phyloP scores from a whole-genome alignment of 2,113 vertebrate species.

The Peucedramus taeniatus region DNA sequence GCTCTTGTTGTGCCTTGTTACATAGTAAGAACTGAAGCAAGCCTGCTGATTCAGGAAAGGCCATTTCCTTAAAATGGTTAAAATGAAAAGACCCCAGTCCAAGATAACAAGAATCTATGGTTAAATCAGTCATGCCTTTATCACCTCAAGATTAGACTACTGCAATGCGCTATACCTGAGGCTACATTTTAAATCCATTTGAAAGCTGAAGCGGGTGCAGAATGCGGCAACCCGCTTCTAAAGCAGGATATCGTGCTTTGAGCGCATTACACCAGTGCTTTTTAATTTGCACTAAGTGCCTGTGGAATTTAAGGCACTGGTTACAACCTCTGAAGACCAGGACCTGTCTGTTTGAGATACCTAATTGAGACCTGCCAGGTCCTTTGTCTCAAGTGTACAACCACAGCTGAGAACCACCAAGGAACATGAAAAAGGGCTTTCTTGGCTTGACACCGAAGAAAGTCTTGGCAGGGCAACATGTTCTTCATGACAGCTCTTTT shows the following conservation, averaged over 20 bases:
- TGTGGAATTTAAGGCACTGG: neutral
- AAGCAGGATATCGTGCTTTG: constrained; percentile 36
- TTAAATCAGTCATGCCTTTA: constrained; percentile 68
- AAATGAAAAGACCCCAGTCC: constrained; percentile 57
- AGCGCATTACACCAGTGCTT: constrained; percentile 19
- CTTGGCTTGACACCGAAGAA: neutral
- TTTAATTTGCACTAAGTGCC: constrained; percentile 28
- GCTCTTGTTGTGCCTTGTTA: neutral
- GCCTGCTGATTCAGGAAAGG: constrained; percentile 24
- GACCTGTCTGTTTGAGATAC: neutral
- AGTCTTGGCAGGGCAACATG: neutral
- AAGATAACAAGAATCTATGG: constrained; percentile 58
- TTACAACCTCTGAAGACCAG: neutral
- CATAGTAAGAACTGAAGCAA: neutral
- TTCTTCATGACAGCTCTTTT: neutral
- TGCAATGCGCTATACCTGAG: constrained; percentile 56
- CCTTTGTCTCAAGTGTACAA: neutral
- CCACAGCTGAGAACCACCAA: neutral
- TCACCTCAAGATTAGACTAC: constrained; percentile 63
- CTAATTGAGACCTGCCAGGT: neutral
- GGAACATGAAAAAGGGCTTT: neutral
- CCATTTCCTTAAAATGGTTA: constrained; percentile 62
- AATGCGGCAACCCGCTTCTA: constrained; percentile 15
- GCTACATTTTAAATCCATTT: constrained; percentile 67
- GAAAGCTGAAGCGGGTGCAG: constrained; percentile 56